Percentiles rank a stretch among this genome's conserved stretches.
These are phyloP conservation scores for Zosterops pallidus DNA, from an alignment of 2,113 vertebrate genomes.

Conservation along the genomic window DNA sequence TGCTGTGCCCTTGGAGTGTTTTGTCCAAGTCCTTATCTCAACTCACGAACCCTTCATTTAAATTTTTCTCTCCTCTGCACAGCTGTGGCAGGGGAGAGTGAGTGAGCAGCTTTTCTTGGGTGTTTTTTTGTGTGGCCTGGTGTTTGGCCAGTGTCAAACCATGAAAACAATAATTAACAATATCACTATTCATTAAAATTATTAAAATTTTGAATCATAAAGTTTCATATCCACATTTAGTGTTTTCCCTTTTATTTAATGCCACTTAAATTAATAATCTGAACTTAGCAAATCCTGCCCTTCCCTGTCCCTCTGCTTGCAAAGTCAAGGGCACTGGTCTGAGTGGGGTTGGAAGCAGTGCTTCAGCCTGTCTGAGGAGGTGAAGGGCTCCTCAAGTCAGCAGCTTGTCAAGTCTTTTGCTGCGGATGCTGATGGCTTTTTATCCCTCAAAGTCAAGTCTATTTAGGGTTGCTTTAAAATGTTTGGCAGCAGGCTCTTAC, in stretches of 20 bases:
- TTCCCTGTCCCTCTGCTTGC: neutral
- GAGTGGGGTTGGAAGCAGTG: neutral
- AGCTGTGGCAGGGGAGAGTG: neutral
- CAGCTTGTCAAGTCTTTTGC: neutral
- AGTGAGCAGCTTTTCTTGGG: fast-evolving
- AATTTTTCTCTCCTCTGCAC: neutral
- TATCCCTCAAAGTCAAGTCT: neutral
- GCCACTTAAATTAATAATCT: neutral
- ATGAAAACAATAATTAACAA: neutral
- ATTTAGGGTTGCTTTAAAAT: neutral
- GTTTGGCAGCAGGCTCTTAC: neutral
- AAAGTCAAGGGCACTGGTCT: neutral
- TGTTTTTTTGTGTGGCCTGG: neutral
- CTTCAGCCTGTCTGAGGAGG: neutral
- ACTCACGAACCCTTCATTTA: fast-evolving
- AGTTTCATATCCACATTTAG: neutral
- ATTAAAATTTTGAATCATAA: neutral
- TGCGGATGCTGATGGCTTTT: neutral
- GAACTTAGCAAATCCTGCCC: neutral
- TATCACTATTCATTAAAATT: neutral
- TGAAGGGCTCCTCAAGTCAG: neutral
- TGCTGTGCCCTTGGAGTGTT: neutral
- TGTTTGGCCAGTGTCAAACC: neutral
- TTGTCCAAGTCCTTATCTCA: neutral
- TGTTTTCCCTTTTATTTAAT: neutral